Evolutionary conservation across 2,113 vertebrate genomes (phyloP).

Genomic region (Acrocephalus arundinaceus): DNA sequence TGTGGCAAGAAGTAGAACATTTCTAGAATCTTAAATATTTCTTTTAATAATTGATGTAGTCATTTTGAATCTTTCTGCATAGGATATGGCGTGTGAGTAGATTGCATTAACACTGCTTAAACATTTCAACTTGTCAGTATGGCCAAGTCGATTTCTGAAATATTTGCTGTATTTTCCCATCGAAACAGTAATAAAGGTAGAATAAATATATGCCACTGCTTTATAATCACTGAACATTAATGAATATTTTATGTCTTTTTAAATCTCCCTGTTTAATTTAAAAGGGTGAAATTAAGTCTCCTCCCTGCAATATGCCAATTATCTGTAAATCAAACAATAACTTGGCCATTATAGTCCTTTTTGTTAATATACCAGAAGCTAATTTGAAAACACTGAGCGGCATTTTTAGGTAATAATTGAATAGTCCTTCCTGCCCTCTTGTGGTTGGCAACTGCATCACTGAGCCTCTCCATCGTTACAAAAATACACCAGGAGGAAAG

Average conservation of each 20-base stretch:
- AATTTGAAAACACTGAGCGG: conserved; percentile 80
- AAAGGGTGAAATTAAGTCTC: conserved; percentile 90
- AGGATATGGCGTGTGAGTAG: conserved; percentile 79
- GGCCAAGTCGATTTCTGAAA: conserved; percentile 85
- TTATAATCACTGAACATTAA: conserved; percentile 88
- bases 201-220: conserved; percentile 85
- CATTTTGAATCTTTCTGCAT: conserved; percentile 86
- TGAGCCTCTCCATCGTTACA: neutral
- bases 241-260: conserved; percentile 96
- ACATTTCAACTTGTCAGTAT: conserved; percentile 88
- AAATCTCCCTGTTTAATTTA: conserved; percentile 96
- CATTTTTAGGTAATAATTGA: conserved; percentile 74
- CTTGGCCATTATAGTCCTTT: conserved; percentile 88
- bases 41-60: conserved; percentile 90
- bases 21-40: conserved; percentile 81
- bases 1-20: conserved; percentile 72
- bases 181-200: conserved; percentile 87
- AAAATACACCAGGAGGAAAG: neutral
- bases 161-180: conserved; percentile 89
- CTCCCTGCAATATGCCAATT: conserved; percentile 88
- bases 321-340: conserved; percentile 95
- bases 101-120: conserved; percentile 84
- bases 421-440: conserved; percentile 83
- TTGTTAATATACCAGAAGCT: conserved; percentile 86
- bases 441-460: conserved; percentile 70